These are phyloP conservation scores for Chloroclystis v-ata DNA, from an alignment of 2,888 invertebrate genomes.

Conservation along the genomic window DNA sequence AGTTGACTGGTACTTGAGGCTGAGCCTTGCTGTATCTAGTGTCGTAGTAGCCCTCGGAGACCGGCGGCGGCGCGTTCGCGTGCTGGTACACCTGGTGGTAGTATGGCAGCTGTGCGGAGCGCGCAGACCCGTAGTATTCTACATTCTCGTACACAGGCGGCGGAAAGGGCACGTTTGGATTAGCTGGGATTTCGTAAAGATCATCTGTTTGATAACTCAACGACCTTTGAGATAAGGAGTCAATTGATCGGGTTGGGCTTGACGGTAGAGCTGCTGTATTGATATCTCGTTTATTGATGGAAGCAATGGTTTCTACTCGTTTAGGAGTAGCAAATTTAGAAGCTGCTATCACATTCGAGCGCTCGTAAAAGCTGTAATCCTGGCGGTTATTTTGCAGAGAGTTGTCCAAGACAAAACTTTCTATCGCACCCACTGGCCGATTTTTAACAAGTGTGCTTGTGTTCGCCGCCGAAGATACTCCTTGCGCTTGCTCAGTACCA, in stretches of 20 bases:
- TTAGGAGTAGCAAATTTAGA: constrained; percentile 88
- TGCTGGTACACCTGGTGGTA: constrained; percentile 78
- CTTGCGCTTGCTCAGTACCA: constrained; percentile 74
- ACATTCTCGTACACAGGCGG: constrained; percentile 87
- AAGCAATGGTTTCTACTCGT: constrained; percentile 81
- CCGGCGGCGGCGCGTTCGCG: constrained; percentile 57
- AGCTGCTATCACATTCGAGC: constrained; percentile 85
- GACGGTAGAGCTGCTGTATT: constrained; percentile 59
- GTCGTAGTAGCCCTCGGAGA: constrained; percentile 71
- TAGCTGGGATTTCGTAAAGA: constrained; percentile 67
- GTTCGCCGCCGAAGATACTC: constrained; percentile 58
- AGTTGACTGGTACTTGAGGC: constrained; percentile 85
- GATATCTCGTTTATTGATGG: constrained; percentile 65
- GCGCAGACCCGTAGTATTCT: constrained; percentile 84
- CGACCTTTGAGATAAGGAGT: constrained; percentile 80
- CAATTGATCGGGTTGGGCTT: constrained; percentile 80
- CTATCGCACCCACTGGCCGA: constrained; percentile 81
- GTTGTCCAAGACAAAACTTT: constrained; percentile 80
- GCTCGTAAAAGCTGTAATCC: constrained; percentile 79
- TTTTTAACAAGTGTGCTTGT: constrained; percentile 63
- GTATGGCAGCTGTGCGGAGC: constrained; percentile 78
- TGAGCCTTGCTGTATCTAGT: constrained; percentile 85
- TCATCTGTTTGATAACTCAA: constrained; percentile 70
- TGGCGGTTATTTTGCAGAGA: constrained; percentile 64
- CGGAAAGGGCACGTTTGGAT: constrained; percentile 59